Evolutionary conservation across 53 echinoderm and acorn worm species (phyloP).

Genomic region (Echinometra lucunter): DNA sequence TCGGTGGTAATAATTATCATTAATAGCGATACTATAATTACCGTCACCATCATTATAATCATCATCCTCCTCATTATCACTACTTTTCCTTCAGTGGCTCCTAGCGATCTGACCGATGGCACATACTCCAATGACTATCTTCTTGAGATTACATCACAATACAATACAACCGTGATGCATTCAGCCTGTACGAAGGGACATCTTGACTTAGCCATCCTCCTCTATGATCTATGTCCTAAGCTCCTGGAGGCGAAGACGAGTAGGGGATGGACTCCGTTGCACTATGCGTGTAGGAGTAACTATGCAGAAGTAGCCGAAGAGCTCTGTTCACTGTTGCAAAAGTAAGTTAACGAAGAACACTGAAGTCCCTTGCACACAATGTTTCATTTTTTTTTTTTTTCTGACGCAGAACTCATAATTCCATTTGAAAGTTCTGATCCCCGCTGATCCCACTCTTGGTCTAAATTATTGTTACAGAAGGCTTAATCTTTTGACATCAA

Average conservation of each 20-base stretch:
- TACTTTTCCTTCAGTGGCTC: not conserved
- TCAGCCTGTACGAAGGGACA: constrained; percentile 20
- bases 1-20: too few species aligned
- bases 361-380: too few species aligned
- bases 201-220: not conserved
- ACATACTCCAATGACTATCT: not conserved
- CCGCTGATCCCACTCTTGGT: too few species aligned
- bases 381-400: too few species aligned
- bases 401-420: too few species aligned
- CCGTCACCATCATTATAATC: too few species aligned
- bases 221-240: constrained; percentile 23
- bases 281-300: not conserved
- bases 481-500: too few species aligned
- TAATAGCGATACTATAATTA: too few species aligned
- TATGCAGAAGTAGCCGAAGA: not conserved
- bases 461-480: not conserved
- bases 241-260: not conserved
- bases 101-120: not conserved
- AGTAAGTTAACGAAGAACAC: not conserved
- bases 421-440: not conserved
- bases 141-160: not conserved
- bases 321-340: constrained; percentile 25
- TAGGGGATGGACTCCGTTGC: constrained; percentile 19
- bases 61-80: too few species aligned
- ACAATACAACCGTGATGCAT: constrained; percentile 18